These are phyloP conservation scores for Larimichthys polyactis DNA, from an alignment of 2,113 vertebrate genomes.

Conservation along the genomic window DNA sequence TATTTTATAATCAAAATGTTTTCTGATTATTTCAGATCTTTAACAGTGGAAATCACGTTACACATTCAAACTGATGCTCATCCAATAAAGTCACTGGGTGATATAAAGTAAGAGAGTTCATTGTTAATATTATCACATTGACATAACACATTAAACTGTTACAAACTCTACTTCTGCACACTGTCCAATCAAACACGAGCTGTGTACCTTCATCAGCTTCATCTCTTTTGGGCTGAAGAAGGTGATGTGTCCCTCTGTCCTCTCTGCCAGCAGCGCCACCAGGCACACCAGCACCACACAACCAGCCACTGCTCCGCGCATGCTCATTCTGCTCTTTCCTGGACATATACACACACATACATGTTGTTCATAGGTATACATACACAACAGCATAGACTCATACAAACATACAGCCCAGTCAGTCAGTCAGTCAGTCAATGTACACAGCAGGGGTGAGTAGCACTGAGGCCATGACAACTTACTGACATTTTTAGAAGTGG, in stretches of 20 bases:
- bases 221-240: conserved; percentile 88
- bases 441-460: conserved; percentile 20
- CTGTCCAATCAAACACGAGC: neutral
- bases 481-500: conserved; percentile 5
- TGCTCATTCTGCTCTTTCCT: conserved; percentile 74
- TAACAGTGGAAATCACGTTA: neutral
- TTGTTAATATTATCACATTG: neutral
- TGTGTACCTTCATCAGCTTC: conserved; percentile 85
- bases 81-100: neutral
- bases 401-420: neutral
- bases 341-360: conserved; percentile 31
- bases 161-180: neutral
- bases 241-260: conserved; percentile 84
- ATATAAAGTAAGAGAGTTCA: neutral
- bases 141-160: neutral
- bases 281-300: conserved; percentile 79
- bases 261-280: conserved; percentile 81
- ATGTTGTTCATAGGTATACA: neutral
- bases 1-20: neutral
- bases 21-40: neutral
- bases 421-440: too few species aligned
- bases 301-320: conserved; percentile 73
- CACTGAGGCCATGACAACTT: neutral
- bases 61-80: neutral
- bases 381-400: conserved; percentile 8